Percentiles rank a stretch among this genome's conserved stretches.
Conservation (phyloP, 1,140 invertebrate genomes). For the Nasonia longicornis region DNA sequence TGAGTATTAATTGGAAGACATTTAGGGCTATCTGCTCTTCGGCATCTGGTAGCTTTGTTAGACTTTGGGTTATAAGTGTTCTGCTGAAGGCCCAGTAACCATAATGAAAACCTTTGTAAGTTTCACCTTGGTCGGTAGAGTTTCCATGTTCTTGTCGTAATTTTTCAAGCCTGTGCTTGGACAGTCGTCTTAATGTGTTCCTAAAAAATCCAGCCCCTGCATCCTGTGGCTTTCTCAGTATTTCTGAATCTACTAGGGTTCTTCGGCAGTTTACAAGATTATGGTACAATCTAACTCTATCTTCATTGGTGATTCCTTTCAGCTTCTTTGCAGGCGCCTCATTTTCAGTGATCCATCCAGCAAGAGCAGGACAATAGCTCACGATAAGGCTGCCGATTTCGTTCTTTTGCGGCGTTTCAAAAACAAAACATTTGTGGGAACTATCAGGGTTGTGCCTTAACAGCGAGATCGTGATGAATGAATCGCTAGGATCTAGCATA, state of each 20-base stretch:
- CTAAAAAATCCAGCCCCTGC: conserved; percentile 83
- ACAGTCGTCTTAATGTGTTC: conserved; percentile 88
- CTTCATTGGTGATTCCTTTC: conserved; percentile 84
- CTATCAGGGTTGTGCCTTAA: conserved; percentile 74
- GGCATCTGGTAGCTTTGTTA: conserved; percentile 86
- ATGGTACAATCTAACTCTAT: conserved; percentile 83
- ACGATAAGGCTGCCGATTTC: conserved; percentile 94
- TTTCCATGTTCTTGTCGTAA: conserved; percentile 83
- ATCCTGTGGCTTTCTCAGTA: conserved; percentile 86
- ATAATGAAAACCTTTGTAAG: conserved; percentile 88
- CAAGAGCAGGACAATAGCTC: conserved; percentile 88
- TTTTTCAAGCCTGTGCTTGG: conserved; percentile 89
- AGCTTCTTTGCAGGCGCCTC: conserved; percentile 77
- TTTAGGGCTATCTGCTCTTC: conserved; percentile 88
- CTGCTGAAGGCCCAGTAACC: conserved; percentile 93
- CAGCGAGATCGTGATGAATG: conserved; percentile 88
- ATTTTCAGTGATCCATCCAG: conserved; percentile 88
- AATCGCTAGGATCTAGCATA: conserved; percentile 90
- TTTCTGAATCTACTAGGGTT: conserved; percentile 84
- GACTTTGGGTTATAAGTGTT: conserved; percentile 81
- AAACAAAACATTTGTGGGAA: conserved; percentile 90
- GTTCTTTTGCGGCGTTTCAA: conserved; percentile 89
- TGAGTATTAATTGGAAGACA: conserved; percentile 81
- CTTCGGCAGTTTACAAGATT: conserved; percentile 84
- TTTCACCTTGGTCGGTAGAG: conserved; percentile 79